These are phyloP conservation scores for Myotis lucifugus DNA, from an alignment of 2,113 vertebrate genomes.

Conservation along the genomic window DNA sequence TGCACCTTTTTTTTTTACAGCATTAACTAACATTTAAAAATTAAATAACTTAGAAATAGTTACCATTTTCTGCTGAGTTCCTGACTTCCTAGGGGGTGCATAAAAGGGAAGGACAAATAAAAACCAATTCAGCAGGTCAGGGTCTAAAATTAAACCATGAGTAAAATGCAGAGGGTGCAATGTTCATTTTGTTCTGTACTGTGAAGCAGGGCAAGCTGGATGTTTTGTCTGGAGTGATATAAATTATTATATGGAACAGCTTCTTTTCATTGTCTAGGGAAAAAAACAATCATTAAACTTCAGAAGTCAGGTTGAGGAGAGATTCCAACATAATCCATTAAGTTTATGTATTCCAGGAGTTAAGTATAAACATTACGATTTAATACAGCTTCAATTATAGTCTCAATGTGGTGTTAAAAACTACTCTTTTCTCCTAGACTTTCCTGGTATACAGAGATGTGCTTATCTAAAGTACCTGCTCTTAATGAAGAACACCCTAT, in stretches of 20 bases:
- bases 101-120: slow-evolving; percentile 41
- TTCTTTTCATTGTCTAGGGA: slow-evolving; percentile 18
- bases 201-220: background rate
- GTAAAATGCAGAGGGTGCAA: slow-evolving; percentile 35
- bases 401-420: background rate
- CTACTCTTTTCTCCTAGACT: background rate
- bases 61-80: background rate
- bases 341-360: background rate
- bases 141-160: slow-evolving; percentile 70
- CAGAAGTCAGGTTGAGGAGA: background rate
- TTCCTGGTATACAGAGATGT: background rate
- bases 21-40: slow-evolving; percentile 11
- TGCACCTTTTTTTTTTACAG: background rate
- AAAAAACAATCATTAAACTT: background rate
- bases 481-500: background rate
- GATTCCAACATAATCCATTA: background rate
- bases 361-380: slow-evolving; percentile 26
- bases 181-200: background rate
- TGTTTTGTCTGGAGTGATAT: background rate
- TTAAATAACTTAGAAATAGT: background rate
- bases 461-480: background rate
- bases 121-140: slow-evolving; percentile 3
- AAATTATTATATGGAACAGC: background rate
- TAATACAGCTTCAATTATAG: background rate
- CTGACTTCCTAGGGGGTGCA: background rate